These are phyloP conservation scores for Acanthosepion pharaonis DNA, from an alignment of 2,888 invertebrate species.

Conservation along the genomic window DNA sequence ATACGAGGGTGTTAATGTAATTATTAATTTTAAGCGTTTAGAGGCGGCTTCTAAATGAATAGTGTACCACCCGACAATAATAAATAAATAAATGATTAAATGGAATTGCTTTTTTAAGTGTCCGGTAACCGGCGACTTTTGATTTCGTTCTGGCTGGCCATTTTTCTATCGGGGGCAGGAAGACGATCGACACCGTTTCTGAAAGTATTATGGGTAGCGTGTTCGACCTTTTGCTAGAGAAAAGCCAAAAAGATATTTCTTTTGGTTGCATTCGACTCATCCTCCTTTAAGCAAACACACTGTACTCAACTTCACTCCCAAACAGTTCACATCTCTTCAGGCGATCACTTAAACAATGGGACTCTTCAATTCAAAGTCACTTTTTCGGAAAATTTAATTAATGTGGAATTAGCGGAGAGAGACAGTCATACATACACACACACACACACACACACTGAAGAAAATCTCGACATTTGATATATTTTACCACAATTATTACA, in stretches of 20 bases:
- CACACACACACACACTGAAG: too few species aligned
- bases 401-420: neutral
- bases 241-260: neutral
- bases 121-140: neutral
- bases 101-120: neutral
- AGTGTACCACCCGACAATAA: neutral
- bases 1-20: too few species aligned
- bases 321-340: neutral
- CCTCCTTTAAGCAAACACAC: neutral
- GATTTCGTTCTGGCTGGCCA: neutral
- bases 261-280: conserved; percentile 33
- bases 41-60: too few species aligned
- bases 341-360: neutral
- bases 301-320: neutral
- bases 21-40: too few species aligned
- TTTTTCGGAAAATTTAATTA: conserved; percentile 7
- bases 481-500: neutral
- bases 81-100: neutral
- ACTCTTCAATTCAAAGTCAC: neutral
- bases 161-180: neutral
- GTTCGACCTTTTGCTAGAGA: neutral
- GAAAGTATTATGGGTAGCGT: conserved; percentile 21
- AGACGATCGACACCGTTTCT: neutral
- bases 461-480: neutral
- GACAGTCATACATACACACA: too few species aligned